Percentiles rank a stretch among this genome's conserved stretches.
Evolutionary conservation across 2,888 invertebrate genomes (phyloP).

Genomic region (Byasa hedistus): DNA sequence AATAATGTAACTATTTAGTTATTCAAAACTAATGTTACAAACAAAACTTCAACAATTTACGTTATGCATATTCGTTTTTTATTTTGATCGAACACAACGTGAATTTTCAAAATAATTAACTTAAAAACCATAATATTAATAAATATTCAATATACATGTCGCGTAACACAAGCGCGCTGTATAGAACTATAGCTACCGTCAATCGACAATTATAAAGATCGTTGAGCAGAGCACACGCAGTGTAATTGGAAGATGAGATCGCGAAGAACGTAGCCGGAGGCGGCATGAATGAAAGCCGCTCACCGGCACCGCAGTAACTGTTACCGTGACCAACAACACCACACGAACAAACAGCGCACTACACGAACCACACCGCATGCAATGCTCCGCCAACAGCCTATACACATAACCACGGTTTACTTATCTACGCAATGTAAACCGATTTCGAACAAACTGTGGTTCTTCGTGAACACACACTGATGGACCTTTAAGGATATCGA

Average conservation of each 20-base stretch:
- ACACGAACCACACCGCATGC: constrained; percentile 38
- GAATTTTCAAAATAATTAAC: not conserved
- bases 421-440: constrained; percentile 43
- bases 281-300: constrained; percentile 79
- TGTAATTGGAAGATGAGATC: constrained; percentile 79
- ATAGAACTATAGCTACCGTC: constrained; percentile 49
- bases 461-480: constrained; percentile 44
- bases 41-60: too few species aligned
- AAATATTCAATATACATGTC: constrained; percentile 23
- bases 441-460: constrained; percentile 31
- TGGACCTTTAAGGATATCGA: constrained; percentile 76
- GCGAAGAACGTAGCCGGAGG: constrained; percentile 74
- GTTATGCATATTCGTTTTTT: too few species aligned
- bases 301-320: constrained; percentile 65
- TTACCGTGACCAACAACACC: constrained; percentile 47
- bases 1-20: too few species aligned
- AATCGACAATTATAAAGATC: constrained; percentile 71
- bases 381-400: constrained; percentile 39
- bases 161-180: constrained; percentile 30
- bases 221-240: constrained; percentile 58
- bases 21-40: too few species aligned
- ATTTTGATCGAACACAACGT: too few species aligned
- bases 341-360: constrained; percentile 45
- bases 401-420: not conserved
- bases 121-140: constrained; percentile 7